Percentiles rank a stretch among this genome's conserved stretches.
phyloP scores from a whole-genome alignment of 2,888 invertebrate genomes.

The Oligia strigilis region DNA sequence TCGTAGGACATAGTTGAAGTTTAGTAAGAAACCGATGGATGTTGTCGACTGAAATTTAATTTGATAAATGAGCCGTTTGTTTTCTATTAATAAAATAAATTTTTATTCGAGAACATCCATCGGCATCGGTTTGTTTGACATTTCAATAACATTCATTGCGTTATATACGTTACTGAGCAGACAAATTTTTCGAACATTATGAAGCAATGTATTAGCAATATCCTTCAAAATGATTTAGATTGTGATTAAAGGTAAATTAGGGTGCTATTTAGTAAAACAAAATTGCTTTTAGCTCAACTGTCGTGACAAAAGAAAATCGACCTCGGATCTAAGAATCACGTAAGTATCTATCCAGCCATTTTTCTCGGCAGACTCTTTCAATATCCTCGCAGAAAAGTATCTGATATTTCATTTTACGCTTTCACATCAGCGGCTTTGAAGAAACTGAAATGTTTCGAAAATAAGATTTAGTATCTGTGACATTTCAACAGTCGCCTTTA shows the following conservation, averaged over 20 bases:
- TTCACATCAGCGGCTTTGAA: slow-evolving; percentile 24
- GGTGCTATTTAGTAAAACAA: not conserved
- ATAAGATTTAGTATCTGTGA: slow-evolving; percentile 44
- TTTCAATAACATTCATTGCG: not conserved
- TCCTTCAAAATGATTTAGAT: too few species aligned
- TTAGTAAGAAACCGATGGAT: too few species aligned
- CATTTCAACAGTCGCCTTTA: slow-evolving; percentile 29
- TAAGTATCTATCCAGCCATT: not conserved
- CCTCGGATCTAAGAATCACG: not conserved
- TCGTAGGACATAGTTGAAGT: too few species aligned
- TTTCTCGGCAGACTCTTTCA: not conserved
- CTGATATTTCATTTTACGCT: slow-evolving; percentile 27
- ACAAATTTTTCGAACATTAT: too few species aligned
- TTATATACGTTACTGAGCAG: too few species aligned
- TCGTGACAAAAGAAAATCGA: not conserved
- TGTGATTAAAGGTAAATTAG: too few species aligned
- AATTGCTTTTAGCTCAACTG: not conserved
- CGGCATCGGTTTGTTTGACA: not conserved
- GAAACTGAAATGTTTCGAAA: slow-evolving; percentile 38
- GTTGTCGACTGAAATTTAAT: too few species aligned
- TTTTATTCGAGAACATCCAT: too few species aligned
- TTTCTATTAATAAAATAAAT: too few species aligned
- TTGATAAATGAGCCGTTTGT: too few species aligned
- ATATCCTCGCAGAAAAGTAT: slow-evolving; percentile 10
- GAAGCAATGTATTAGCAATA: too few species aligned